These are phyloP conservation scores for Amiota mariae DNA, from an alignment of 2,888 invertebrate species.

Conservation along the genomic window DNA sequence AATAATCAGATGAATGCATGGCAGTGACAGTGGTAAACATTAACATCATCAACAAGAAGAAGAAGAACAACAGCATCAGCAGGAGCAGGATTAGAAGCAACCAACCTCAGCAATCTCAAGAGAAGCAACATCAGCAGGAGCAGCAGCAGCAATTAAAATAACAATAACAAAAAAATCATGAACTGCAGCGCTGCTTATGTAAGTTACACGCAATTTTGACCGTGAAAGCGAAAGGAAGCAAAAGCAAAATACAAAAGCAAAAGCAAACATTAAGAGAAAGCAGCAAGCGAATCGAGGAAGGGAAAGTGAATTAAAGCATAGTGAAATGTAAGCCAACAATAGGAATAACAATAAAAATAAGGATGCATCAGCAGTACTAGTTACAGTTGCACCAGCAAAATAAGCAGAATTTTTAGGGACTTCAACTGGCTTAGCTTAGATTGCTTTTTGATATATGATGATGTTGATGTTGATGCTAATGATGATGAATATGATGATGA, in stretches of 20 bases:
- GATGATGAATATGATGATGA: neutral
- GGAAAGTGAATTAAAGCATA: neutral
- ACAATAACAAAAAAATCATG: neutral
- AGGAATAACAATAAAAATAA: neutral
- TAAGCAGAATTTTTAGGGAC: neutral
- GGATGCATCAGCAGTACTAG: neutral
- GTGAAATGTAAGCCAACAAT: neutral
- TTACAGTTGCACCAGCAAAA: too few relatives aligned
- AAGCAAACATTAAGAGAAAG: neutral
- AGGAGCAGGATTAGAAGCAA: too few relatives aligned
- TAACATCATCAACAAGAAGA: neutral
- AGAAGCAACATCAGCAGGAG: neutral
- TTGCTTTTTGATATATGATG: neutral
- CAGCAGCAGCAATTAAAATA: conserved; percentile 10
- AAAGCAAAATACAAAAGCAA: neutral
- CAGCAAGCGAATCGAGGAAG: neutral
- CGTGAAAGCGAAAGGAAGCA: neutral
- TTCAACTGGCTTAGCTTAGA: neutral
- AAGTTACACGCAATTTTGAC: conserved; percentile 11
- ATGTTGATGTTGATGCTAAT: neutral
- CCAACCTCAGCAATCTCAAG: too few relatives aligned
- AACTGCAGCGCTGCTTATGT: conserved; percentile 20
- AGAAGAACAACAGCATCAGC: neutral
- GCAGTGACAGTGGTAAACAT: neutral
- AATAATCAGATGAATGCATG: neutral